These are phyloP conservation scores for Hippocampus guttulatus DNA, from an alignment of 2,113 vertebrate species.

Conservation along the genomic window DNA sequence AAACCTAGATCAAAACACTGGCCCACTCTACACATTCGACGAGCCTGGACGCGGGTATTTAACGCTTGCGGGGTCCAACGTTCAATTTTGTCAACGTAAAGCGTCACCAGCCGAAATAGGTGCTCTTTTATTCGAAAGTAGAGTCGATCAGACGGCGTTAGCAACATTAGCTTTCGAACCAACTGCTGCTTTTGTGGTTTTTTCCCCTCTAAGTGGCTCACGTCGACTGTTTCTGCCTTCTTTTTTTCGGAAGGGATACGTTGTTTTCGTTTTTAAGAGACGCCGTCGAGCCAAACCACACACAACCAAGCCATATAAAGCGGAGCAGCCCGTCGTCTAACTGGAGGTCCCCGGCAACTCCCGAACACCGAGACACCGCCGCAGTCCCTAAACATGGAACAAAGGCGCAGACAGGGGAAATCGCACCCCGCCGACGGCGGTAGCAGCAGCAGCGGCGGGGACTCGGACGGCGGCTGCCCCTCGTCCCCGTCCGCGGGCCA, in stretches of 20 bases:
- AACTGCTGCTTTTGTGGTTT: slow-evolving; percentile 44
- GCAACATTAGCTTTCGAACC: slow-evolving; percentile 42
- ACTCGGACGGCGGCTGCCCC: slow-evolving; percentile 68
- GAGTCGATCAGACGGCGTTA: slow-evolving; percentile 18
- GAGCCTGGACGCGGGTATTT: not conserved
- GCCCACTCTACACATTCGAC: not conserved
- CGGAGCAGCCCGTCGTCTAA: not conserved
- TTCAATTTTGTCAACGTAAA: not conserved
- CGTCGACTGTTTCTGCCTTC: too few species aligned
- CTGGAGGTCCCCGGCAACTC: not conserved
- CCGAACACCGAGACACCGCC: not conserved
- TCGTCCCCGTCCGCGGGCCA: slow-evolving; percentile 54
- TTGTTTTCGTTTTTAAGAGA: not conserved
- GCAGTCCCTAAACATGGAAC: not conserved
- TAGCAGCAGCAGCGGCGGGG: slow-evolving; percentile 46
- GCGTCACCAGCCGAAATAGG: not conserved
- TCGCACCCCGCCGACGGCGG: not conserved
- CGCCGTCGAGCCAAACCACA: not conserved
- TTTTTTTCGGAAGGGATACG: not conserved
- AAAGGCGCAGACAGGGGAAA: not conserved
- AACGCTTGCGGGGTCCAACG: too few species aligned
- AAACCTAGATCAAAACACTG: not conserved
- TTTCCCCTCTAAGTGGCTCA: not conserved
- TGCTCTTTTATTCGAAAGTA: not conserved
- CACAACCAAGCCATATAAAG: slow-evolving; percentile 2